Evolutionary conservation across 2,113 vertebrate genomes (phyloP), one percentile per base, ranked within the genome.

Genomic region (Chamaea fasciata): DNA sequence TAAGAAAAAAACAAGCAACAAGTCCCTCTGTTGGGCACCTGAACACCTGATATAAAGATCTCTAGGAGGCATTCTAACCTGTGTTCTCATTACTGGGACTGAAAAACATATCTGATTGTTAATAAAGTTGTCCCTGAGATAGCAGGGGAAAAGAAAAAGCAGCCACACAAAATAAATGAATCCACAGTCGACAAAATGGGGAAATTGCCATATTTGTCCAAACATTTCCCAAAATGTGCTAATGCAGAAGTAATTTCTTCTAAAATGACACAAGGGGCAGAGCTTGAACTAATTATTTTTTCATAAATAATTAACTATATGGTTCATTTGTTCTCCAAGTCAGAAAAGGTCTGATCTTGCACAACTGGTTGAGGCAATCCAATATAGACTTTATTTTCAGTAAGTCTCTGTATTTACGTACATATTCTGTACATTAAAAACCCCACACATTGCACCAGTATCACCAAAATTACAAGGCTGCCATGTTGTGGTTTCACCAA

Each of bases 401-500:
- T 55, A 74, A 20, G 4, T 23, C 52, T 84, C n/a, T 59, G 11
- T 35, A 6, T 4, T 46, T 33, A 13, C 16, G 14, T 20, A 28
- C 8, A 24, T 44, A 24, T 33, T 59, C 16, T n/a, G 19, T 11
- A 7, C 10, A 35, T 27, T 11, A 27, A 28, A 27, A 44, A n/a
- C 18, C 30, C 3, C 7, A 3, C 18, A n/a, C 22, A 23, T 30
- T 30, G 26, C 39, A 60, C 2, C 17, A 44, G 4, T 28, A 26
- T 21, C 26, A 47, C 13, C 44, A 79, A 42, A 78, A 46, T 26
- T 11, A 33, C 30, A 19, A 67, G 57, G 14, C 21, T 52, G 20
- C n/a, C 47, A 6, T 7, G 12, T 1, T 1, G 2, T 28, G 19
- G 13, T 46, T 74, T 70, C 22, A 41, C 9, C 26, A 22, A 2